Evolutionary conservation across 2,113 vertebrate species (phyloP).

Genomic region (Charina bottae): DNA sequence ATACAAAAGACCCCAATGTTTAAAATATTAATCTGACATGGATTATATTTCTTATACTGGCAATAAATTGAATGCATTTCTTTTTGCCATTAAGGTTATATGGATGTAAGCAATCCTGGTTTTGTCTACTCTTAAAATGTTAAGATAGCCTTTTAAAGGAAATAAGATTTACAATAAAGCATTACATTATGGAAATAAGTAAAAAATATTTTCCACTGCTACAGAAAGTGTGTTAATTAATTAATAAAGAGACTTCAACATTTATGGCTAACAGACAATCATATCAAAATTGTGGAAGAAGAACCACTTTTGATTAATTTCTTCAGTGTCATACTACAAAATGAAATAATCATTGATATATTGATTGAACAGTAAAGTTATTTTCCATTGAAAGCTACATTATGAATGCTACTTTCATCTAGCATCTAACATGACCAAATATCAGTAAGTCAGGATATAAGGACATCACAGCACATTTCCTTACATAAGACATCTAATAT

Average conservation of each 20-base stretch:
- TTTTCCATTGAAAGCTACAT: background rate
- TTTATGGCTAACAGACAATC: background rate
- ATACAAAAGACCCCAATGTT: constrained; percentile 3
- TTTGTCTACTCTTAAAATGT: background rate
- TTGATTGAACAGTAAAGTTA: background rate
- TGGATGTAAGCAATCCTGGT: too few relatives aligned
- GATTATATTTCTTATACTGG: background rate
- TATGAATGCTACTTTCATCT: background rate
- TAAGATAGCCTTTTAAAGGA: background rate
- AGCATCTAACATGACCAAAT: background rate
- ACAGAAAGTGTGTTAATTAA: background rate
- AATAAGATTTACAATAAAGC: background rate
- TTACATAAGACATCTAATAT: background rate
- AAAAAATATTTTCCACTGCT: background rate
- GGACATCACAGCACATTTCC: background rate
- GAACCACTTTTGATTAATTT: background rate
- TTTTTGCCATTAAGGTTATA: background rate
- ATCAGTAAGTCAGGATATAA: background rate
- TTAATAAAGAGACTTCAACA: background rate
- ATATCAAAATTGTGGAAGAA: background rate
- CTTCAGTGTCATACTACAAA: background rate
- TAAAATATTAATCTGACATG: constrained; percentile 1
- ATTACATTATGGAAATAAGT: background rate
- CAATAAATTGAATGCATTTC: background rate
- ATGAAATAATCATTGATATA: background rate